Evolutionary conservation across 2,797 vertebrate genomes (phyloP).

Genomic region (Acrossocheilus wenchowensis): DNA sequence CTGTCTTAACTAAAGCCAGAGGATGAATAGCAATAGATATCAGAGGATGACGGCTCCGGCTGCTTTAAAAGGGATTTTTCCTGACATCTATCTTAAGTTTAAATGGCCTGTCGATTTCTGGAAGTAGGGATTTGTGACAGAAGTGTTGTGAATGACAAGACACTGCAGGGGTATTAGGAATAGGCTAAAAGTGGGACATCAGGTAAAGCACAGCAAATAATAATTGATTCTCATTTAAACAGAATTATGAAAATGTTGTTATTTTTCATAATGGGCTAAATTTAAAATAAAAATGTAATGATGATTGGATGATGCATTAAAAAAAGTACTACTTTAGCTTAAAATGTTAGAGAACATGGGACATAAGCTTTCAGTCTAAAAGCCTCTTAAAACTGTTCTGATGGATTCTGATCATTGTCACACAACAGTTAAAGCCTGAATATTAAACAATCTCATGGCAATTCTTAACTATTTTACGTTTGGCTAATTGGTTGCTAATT

Average conservation of each 20-base stretch:
- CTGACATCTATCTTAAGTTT: constrained; percentile 37
- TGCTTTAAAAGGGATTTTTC: constrained; percentile 47
- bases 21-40: constrained; percentile 52
- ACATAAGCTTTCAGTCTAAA: neutral
- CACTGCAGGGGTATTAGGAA: neutral
- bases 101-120: constrained; percentile 44
- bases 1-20: constrained; percentile 51
- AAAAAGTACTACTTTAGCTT: neutral
- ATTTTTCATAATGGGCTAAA: neutral
- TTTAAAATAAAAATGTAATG: no score
- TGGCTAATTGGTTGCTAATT: neutral
- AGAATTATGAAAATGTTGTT: neutral
- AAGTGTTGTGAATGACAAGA: constrained; percentile 19
- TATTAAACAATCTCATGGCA: neutral
- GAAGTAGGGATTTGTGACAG: constrained; percentile 17
- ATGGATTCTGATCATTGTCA: neutral
- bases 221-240: neutral
- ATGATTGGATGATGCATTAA: neutral
- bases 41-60: constrained; percentile 19
- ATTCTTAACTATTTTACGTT: neutral
- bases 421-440: neutral
- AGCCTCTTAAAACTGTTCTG: neutral
- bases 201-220: neutral
- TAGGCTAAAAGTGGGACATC: neutral
- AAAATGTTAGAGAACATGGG: neutral